Conservation (phyloP, 2,888 invertebrate species). For the Torymus tubicola region DNA sequence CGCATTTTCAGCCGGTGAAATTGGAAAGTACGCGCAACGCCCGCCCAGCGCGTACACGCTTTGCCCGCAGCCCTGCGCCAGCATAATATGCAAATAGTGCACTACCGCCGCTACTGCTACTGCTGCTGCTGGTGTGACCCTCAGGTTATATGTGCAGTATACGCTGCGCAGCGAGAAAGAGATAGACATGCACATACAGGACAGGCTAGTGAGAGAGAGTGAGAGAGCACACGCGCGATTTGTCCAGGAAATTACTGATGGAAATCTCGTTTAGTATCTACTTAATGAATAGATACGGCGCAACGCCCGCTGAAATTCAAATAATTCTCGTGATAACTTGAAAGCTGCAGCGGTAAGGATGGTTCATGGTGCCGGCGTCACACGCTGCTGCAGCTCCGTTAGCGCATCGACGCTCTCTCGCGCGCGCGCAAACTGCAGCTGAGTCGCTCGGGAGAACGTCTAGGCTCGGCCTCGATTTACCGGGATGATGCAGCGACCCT, state of each 20-base stretch:
- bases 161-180: constrained; percentile 16
- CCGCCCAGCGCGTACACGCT: constrained; percentile 42
- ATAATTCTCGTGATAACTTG: constrained; percentile 63
- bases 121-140: neutral
- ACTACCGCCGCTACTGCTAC: too few species aligned
- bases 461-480: constrained; percentile 21
- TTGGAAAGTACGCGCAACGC: constrained; percentile 45
- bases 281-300: constrained; percentile 71
- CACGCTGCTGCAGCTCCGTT: neutral
- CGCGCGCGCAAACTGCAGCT: neutral
- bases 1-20: constrained; percentile 31
- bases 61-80: constrained; percentile 42
- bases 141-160: neutral
- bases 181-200: neutral
- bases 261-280: constrained; percentile 71
- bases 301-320: constrained; percentile 65
- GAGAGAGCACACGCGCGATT: constrained; percentile 48
- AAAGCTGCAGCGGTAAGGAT: too few species aligned
- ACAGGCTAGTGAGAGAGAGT: constrained; percentile 12
- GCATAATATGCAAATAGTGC: constrained; percentile 69
- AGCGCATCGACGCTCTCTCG: constrained; percentile 6
- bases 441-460: neutral
- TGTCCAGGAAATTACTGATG: constrained; percentile 71
- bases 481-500: constrained; percentile 78
- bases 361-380: neutral